Evolutionary conservation across 1,140 invertebrate species (phyloP), one percentile per base, ranked within the genome.

Genomic region (Phthorimaea operculella): DNA sequence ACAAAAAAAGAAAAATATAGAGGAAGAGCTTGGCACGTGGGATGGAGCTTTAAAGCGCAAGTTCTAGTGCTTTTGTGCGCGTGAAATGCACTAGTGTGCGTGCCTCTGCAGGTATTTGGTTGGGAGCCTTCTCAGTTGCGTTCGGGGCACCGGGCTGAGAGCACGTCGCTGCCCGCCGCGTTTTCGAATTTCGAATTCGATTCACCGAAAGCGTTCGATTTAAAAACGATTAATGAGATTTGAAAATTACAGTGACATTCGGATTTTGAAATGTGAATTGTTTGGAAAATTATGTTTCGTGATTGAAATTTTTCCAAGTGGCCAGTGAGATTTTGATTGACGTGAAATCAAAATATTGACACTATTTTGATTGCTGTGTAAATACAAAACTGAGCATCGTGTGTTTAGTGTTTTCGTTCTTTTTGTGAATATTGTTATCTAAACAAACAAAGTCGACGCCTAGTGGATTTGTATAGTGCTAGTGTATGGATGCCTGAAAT

Each of bases 91-190:
- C 59, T 60, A 65, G 79, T 83, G 77, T 79, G 79, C 70, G 76
- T 80, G 64, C 34, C 72, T 68, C 63, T 83, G 79, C 79, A 83
- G 79, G 79, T 83, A 83, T 77, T 50, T 49, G 57, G 28, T 52
- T 45, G 48, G 60, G 55, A 59, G 62, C 57, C 59, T 63, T 63
- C 66, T 79, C 74, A 83, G 79, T 83, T 76, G 67, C 66, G 72
- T 74, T 73, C 64, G 71, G 72, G 70, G 72, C 53, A 59, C 57
- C 59, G 70, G 55, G 64, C 64, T 69, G 52, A 57, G 33, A 59
- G 51, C 64, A 63, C 68, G 71, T 45, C 16, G 39, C 45, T n/a
- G 21, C 28, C 18, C n/a, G 18, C 4, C 16, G 21, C 51, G 55
- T 44, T 33, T 48, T 36, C 21, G n/a, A 39, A 36, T 48, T 17